phyloP scores from a whole-genome alignment of 2,113 vertebrate genomes.

The Heloderma charlesbogerti region DNA sequence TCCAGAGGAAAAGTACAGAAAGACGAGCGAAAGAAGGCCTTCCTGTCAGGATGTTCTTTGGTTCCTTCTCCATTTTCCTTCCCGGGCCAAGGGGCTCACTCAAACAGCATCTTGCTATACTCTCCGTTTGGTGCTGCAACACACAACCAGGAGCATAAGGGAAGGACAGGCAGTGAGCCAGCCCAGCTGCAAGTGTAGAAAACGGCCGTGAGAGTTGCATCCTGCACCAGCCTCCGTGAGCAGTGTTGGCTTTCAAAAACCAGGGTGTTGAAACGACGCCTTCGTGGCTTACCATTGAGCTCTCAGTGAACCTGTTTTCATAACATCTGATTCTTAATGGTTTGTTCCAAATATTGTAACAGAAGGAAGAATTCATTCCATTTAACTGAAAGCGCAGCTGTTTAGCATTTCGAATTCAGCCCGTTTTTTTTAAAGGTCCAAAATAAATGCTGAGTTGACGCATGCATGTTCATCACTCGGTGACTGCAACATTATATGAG shows the following conservation, averaged over 20 bases:
- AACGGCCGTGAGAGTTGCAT: neutral
- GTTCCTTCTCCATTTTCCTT: neutral
- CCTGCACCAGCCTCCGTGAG: too few relatives aligned
- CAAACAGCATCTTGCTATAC: neutral
- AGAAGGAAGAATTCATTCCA: neutral
- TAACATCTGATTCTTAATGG: rapidly evolving
- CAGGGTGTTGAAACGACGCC: neutral
- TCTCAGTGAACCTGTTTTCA: neutral
- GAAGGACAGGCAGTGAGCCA: neutral
- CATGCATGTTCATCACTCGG: neutral
- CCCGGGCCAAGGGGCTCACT: neutral
- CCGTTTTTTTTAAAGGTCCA: neutral
- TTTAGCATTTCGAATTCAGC: neutral
- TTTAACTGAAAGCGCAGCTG: neutral
- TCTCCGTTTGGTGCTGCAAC: neutral
- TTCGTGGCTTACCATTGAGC: neutral
- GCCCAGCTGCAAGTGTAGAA: neutral
- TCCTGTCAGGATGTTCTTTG: conserved; percentile 12
- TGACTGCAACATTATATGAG: neutral
- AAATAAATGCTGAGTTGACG: conserved; percentile 2
- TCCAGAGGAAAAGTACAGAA: neutral
- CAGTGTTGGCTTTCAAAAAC: too few relatives aligned
- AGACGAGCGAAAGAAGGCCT: neutral
- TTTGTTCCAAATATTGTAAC: neutral
- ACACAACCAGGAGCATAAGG: neutral